Percentiles rank a stretch among this genome's conserved stretches.
phyloP scores from a whole-genome alignment of 1,140 invertebrate genomes.

The Orussus abietinus region DNA sequence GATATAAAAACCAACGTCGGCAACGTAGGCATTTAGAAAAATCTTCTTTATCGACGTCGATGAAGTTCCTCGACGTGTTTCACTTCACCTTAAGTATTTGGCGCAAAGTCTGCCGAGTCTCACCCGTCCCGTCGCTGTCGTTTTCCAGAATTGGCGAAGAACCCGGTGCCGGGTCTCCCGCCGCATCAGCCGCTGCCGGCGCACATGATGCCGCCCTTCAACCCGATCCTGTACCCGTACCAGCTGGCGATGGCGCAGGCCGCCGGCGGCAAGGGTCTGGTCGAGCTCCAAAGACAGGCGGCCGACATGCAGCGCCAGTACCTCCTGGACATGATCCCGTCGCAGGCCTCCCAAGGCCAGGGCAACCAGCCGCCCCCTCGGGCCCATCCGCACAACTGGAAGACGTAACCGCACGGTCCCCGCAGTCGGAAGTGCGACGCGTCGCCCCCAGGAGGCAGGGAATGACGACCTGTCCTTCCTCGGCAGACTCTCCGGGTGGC shows the following conservation, averaged over 20 bases:
- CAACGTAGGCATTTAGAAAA: too few relatives aligned
- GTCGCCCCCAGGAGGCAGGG: neutral
- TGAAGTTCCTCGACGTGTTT: too few relatives aligned
- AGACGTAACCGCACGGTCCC: slow-evolving; percentile 50
- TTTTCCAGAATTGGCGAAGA: slow-evolving; percentile 51
- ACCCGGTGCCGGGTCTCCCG: slow-evolving; percentile 55
- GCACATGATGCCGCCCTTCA: slow-evolving; percentile 78
- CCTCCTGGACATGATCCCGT: slow-evolving; percentile 94
- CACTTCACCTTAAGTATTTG: too few relatives aligned
- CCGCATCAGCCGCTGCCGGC: slow-evolving; percentile 66
- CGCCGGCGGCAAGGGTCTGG: slow-evolving; percentile 59
- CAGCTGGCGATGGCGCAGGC: slow-evolving; percentile 79
- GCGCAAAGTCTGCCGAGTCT: too few relatives aligned
- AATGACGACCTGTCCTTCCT: neutral
- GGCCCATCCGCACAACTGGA: slow-evolving; percentile 52
- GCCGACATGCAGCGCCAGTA: slow-evolving; percentile 92
- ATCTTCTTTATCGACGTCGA: too few relatives aligned
- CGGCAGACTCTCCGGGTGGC: neutral
- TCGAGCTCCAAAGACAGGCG: slow-evolving; percentile 73
- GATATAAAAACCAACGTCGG: too few relatives aligned
- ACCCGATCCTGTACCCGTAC: slow-evolving; percentile 80
- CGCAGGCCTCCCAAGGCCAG: slow-evolving; percentile 48
- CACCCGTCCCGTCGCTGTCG: too few relatives aligned
- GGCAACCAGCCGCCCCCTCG: slow-evolving; percentile 45
- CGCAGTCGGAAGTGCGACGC: slow-evolving; percentile 10